Percentiles rank a stretch among this genome's conserved stretches.
Evolutionary conservation across 2,113 vertebrate species (phyloP).

Genomic region (Daboia siamensis): DNA sequence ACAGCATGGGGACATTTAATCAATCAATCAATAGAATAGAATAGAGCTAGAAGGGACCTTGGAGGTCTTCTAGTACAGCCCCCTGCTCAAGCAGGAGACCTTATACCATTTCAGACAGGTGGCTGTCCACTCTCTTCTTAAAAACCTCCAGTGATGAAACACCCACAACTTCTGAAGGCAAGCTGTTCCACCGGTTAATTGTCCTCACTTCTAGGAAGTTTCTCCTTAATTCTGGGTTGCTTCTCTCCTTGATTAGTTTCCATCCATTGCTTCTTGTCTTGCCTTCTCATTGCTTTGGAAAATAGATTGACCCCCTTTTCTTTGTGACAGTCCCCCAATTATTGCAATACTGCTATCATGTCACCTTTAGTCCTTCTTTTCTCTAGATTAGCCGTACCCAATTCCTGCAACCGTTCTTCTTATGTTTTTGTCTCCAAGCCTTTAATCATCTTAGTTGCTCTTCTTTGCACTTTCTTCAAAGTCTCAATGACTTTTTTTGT

Average conservation of each 20-base stretch:
- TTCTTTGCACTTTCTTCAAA: not conserved
- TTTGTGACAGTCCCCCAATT: not conserved
- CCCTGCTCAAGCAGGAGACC: not conserved
- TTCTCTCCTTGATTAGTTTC: not conserved
- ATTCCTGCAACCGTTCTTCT: not conserved
- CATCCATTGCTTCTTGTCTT: not conserved
- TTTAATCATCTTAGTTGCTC: not conserved
- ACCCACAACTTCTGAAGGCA: not conserved
- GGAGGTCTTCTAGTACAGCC: not conserved
- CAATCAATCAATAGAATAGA: not conserved
- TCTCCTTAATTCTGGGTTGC: not conserved
- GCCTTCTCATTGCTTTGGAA: not conserved
- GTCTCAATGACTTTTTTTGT: not conserved
- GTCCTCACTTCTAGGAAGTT: not conserved
- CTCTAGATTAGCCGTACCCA: not conserved
- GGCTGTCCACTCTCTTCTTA: not conserved
- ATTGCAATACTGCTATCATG: not conserved
- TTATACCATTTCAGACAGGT: not conserved
- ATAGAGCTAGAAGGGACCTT: not conserved
- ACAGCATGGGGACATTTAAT: not conserved
- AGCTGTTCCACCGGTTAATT: not conserved
- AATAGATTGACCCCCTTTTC: not conserved
- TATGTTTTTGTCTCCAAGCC: not conserved
- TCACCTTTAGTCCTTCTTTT: not conserved
- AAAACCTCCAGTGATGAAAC: not conserved